These are phyloP conservation scores for Caenorhabditis sp. DNA, from an alignment of 2,888 invertebrate species.

Conservation along the genomic window DNA sequence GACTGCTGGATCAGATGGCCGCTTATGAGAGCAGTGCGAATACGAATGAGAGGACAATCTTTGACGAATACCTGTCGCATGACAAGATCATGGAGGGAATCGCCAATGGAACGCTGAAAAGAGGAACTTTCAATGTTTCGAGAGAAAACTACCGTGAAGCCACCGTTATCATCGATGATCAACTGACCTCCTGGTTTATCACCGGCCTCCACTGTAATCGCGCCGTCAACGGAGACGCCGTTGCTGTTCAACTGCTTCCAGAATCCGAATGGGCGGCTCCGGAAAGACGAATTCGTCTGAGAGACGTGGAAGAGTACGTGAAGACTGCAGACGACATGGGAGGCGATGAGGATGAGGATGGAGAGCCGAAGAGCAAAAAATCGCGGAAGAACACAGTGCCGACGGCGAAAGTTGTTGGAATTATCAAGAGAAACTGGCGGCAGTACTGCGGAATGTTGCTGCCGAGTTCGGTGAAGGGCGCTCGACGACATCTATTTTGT, in stretches of 20 bases:
- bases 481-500: constrained; percentile 90
- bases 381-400: constrained; percentile 84
- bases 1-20: constrained; percentile 90
- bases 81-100: constrained; percentile 90
- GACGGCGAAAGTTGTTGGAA: constrained; percentile 93
- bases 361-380: constrained; percentile 68
- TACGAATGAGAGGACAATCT: constrained; percentile 35
- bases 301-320: constrained; percentile 71
- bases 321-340: constrained; percentile 75
- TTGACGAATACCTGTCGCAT: constrained; percentile 89
- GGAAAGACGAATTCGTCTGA: constrained; percentile 71
- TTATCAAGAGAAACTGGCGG: constrained; percentile 96
- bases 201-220: constrained; percentile 89
- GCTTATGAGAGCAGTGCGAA: constrained; percentile 65
- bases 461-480: constrained; percentile 84
- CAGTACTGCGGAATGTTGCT: constrained; percentile 97
- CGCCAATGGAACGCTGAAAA: constrained; percentile 89
- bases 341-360: constrained; percentile 69
- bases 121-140: constrained; percentile 91
- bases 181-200: constrained; percentile 82
- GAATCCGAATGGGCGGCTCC: constrained; percentile 94
- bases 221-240: constrained; percentile 93
- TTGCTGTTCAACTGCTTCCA: constrained; percentile 93
- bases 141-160: constrained; percentile 96
- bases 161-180: constrained; percentile 89